Evolutionary conservation across 2,888 invertebrate genomes (phyloP).

Genomic region (Drosophila ustulata): DNA sequence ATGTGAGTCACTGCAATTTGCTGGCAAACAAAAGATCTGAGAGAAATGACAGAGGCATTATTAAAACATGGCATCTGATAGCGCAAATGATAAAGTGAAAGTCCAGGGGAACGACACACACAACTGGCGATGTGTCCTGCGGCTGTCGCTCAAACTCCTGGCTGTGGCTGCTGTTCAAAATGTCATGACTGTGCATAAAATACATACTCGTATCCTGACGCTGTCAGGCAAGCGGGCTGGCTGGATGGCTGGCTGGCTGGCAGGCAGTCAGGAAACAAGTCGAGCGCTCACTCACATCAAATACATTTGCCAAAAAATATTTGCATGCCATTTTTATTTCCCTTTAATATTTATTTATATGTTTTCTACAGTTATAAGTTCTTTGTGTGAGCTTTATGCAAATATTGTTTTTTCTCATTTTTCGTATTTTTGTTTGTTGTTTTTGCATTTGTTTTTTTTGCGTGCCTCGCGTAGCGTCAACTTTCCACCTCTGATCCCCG

Average conservation of each 20-base stretch:
- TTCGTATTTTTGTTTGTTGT: slow-evolving; percentile 2
- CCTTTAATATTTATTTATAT: slow-evolving; percentile 63
- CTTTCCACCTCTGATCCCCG: slow-evolving; percentile 39
- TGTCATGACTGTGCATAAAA: slow-evolving; percentile 55
- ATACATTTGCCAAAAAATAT: slow-evolving; percentile 48
- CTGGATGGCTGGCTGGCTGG: background rate
- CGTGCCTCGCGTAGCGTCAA: slow-evolving; percentile 47
- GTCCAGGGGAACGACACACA: slow-evolving; percentile 3
- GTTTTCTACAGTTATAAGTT: slow-evolving; percentile 18
- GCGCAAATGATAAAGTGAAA: slow-evolving; percentile 34
- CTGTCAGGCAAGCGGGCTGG: slow-evolving; percentile 10
- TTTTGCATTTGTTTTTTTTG: slow-evolving; percentile 37
- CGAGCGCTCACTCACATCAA: slow-evolving; percentile 32
- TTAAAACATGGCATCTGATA: slow-evolving; percentile 46
- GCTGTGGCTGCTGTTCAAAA: slow-evolving; percentile 16
- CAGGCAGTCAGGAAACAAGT: slow-evolving; percentile 1
- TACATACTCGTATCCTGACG: slow-evolving; percentile 37
- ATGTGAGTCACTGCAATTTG: slow-evolving; percentile 27
- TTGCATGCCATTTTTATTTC: slow-evolving; percentile 65
- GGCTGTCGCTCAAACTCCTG: background rate
- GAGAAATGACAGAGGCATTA: slow-evolving; percentile 33
- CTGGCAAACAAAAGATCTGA: slow-evolving; percentile 26
- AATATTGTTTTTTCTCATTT: slow-evolving; percentile 54
- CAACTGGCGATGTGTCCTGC: slow-evolving; percentile 11
- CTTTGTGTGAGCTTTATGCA: slow-evolving; percentile 53